Evolutionary conservation across 2,888 invertebrate species (phyloP).

Genomic region (Arenicola marina): DNA sequence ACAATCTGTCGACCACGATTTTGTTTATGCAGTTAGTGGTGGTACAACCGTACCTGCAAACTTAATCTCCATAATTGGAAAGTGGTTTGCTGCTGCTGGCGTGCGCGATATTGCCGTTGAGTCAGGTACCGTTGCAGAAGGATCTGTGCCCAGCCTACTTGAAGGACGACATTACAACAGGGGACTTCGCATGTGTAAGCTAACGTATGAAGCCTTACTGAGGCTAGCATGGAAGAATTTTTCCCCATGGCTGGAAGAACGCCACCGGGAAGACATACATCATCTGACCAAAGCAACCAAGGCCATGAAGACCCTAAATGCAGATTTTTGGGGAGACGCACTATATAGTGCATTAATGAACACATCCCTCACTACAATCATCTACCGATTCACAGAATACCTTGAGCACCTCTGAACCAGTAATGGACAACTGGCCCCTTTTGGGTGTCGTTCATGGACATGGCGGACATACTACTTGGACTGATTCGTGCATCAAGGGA

Average conservation of each 20-base stretch:
- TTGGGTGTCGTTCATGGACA: slow-evolving; percentile 37
- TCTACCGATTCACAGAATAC: too few species aligned
- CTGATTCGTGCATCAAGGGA: slow-evolving; percentile 27
- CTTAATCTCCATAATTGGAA: too few species aligned
- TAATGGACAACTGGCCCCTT: slow-evolving; percentile 22
- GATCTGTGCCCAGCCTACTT: slow-evolving; percentile 25
- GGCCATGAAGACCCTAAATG: too few species aligned
- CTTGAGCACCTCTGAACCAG: too few species aligned
- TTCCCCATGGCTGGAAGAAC: slow-evolving; percentile 12
- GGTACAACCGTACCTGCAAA: too few species aligned
- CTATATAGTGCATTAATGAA: too few species aligned
- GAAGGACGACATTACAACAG: slow-evolving; percentile 17
- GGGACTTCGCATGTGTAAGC: slow-evolving; percentile 19
- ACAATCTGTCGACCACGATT: too few species aligned
- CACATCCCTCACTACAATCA: too few species aligned
- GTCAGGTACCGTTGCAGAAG: slow-evolving; percentile 31
- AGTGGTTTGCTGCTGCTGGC: slow-evolving; percentile 31
- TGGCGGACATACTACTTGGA: slow-evolving; percentile 27
- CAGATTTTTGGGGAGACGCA: too few species aligned
- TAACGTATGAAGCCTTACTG: slow-evolving; percentile 31
- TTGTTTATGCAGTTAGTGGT: too few species aligned
- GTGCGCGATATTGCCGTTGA: slow-evolving; percentile 31
- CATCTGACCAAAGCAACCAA: too few species aligned
- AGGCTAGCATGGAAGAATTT: slow-evolving; percentile 26
- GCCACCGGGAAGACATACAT: too few species aligned